Base-by-base conservation (phyloP, 2,113 vertebrate genomes). In the Bolborhynchus lineola region DNA sequence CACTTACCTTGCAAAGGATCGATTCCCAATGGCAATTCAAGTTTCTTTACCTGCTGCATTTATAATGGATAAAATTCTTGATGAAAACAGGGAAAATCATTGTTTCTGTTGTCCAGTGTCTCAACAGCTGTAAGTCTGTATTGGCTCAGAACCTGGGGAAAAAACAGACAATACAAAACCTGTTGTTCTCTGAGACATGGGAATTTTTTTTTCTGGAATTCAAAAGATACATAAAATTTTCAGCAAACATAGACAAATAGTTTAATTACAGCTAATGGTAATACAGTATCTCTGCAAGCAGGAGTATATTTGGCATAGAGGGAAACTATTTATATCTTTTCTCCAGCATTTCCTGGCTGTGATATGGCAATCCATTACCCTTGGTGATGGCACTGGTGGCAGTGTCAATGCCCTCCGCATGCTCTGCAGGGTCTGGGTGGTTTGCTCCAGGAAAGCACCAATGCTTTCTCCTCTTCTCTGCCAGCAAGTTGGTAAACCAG, bases 181-280 rank as follows among this genome's bases (percentile, higher is more conserved):
- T 2, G 1, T 69, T 1, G 0, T 88, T 29, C 16, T 91, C 44
- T 67, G 74, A 72, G 25, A 64, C 2, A 0, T 11, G 35, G 52
- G 55, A 26, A 0, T 63, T 77, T 76, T 87, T 50, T 47, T 14
- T 4, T 15, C 42, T 33, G 23, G 47, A 72, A 68, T 62, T 41
- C 19, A 50, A 65, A 86, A 68, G 13, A 67, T 67, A 10, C 2
- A 10, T 53, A 74, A 65, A 46, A 50, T 76, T 71, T 57, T 47
- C 60, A 80, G 62, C 33, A 28, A 74, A 35, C 10, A 5, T 52
- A 72, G n/a, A 16, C 49, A 35, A 42, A 2, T 6, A 13, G 6
- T 72, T 85, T 91, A 12, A 42, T 49, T 55, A n/a, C 29, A 79
- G 28, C 13, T 78, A 39, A 37, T 35, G 29, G 9, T 55, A 46